These are phyloP conservation scores for Serrognathus titanus DNA, from an alignment of 2,888 invertebrate species.

Conservation along the genomic window DNA sequence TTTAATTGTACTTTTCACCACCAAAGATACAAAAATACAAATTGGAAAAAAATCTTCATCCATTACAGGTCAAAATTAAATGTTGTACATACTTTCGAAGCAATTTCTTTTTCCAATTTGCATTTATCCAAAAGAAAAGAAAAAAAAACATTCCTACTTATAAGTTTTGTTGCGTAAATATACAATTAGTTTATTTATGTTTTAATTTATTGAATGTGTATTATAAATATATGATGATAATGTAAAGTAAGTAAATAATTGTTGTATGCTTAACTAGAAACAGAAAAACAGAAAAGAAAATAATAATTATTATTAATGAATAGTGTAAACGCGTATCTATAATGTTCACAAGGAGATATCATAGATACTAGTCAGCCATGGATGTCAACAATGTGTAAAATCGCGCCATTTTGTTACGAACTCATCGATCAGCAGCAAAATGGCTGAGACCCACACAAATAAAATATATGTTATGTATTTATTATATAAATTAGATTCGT, in stretches of 20 bases:
- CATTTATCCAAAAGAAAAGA: no score
- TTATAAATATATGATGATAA: slow-evolving; percentile 5
- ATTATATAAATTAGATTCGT: slow-evolving; percentile 45
- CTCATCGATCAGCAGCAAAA: slow-evolving; percentile 19
- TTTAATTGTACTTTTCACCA: no score
- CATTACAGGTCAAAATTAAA: no score
- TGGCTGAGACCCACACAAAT: slow-evolving; percentile 32
- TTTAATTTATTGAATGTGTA: slow-evolving; percentile 10
- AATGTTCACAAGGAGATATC: slow-evolving; percentile 32
- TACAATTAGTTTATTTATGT: not conserved
- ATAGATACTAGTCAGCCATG: slow-evolving; percentile 40
- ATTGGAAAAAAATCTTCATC: no score
- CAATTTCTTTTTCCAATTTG: no score
- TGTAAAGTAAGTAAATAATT: slow-evolving; percentile 9
- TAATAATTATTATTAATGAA: not conserved
- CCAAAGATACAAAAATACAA: no score
- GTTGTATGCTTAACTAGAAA: slow-evolving; percentile 18
- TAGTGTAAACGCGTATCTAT: slow-evolving; percentile 6
- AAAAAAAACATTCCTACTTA: no score
- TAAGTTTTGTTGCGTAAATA: no score
- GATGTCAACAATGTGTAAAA: slow-evolving; percentile 31
- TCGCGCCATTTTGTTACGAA: slow-evolving; percentile 33
- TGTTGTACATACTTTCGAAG: no score
- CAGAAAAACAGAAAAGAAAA: slow-evolving; percentile 1
- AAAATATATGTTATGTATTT: slow-evolving; percentile 49